Percentiles rank a stretch among this genome's conserved stretches.
phyloP scores from a whole-genome alignment of 1,140 invertebrate species.

The Triops longicaudatus region DNA sequence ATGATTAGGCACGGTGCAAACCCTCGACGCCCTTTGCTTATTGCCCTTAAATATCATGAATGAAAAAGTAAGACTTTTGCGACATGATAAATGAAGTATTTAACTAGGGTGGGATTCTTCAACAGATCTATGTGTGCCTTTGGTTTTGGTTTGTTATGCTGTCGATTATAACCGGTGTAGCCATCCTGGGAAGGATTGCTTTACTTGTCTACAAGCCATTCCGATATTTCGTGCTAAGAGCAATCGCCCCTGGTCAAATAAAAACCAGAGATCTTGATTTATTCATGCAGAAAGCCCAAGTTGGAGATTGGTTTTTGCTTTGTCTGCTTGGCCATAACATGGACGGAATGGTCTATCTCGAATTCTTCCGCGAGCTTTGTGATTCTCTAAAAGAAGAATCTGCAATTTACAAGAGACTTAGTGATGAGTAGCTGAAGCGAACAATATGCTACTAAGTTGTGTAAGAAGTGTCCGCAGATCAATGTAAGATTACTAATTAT shows the following conservation, averaged over 20 bases:
- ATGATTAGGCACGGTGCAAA: constrained; percentile 39
- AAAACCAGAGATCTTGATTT: background rate
- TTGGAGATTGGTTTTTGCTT: constrained; percentile 61
- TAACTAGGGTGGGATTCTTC: constrained; percentile 24
- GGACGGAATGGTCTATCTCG: constrained; percentile 43
- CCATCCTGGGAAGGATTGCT: constrained; percentile 16
- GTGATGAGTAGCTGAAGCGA: background rate
- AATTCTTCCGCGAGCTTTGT: constrained; percentile 30
- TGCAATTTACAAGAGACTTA: background rate
- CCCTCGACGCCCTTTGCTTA: constrained; percentile 42
- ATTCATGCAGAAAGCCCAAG: constrained; percentile 34
- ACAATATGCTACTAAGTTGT: background rate
- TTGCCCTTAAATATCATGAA: constrained; percentile 46
- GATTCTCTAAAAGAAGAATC: background rate
- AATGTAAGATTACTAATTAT: too few relatives aligned
- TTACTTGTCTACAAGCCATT: constrained; percentile 42
- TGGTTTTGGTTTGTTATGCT: constrained; percentile 44
- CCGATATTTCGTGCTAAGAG: constrained; percentile 15
- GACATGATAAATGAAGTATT: background rate
- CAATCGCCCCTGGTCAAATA: constrained; percentile 12
- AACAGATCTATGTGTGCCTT: constrained; percentile 40
- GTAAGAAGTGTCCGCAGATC: too few relatives aligned
- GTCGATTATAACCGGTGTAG: constrained; percentile 32
- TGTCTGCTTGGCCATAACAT: constrained; percentile 57
- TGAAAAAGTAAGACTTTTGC: constrained; percentile 38